Percentiles rank a stretch among this genome's conserved stretches.
These are phyloP conservation scores for Cyclura pinguis DNA, from an alignment of 2,797 vertebrate genomes.

Conservation along the genomic window DNA sequence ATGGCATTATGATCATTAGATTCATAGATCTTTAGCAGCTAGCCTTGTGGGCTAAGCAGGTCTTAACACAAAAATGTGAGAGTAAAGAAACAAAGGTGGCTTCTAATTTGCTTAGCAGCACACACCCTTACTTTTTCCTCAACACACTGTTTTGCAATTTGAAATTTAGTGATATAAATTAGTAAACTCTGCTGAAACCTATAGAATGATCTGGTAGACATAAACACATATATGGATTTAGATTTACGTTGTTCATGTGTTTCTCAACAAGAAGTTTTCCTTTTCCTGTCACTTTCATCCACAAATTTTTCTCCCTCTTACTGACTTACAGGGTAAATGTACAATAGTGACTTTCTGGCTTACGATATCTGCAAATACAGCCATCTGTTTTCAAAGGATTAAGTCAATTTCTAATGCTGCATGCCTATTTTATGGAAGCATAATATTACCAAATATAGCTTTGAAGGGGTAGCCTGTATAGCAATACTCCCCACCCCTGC, in stretches of 20 bases:
- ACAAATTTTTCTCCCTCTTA: constrained; percentile 15
- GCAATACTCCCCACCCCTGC: not conserved
- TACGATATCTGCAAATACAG: constrained; percentile 40
- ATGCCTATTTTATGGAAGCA: not conserved
- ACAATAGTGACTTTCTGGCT: constrained; percentile 54
- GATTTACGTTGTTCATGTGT: not conserved
- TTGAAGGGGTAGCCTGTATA: constrained; percentile 26
- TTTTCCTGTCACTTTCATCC: constrained; percentile 19
- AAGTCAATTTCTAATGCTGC: constrained; percentile 45
- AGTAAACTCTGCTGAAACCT: constrained; percentile 29
- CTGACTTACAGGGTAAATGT: constrained; percentile 1
- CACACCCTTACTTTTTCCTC: no score
- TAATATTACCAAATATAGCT: not conserved
- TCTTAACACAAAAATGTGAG: not conserved
- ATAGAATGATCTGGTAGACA: not conserved
- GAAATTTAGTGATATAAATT: not conserved
- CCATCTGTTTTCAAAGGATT: constrained; percentile 47
- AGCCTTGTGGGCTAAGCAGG: not conserved
- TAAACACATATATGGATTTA: not conserved
- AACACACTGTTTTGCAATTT: not conserved
- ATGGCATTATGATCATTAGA: not conserved
- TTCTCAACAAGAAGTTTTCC: not conserved
- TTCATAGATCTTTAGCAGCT: not conserved
- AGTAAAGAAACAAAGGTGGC: not conserved
- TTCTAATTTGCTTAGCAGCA: not conserved